These are phyloP conservation scores for Phoeniculus purpureus DNA, from an alignment of 2,797 vertebrate species.

Conservation along the genomic window DNA sequence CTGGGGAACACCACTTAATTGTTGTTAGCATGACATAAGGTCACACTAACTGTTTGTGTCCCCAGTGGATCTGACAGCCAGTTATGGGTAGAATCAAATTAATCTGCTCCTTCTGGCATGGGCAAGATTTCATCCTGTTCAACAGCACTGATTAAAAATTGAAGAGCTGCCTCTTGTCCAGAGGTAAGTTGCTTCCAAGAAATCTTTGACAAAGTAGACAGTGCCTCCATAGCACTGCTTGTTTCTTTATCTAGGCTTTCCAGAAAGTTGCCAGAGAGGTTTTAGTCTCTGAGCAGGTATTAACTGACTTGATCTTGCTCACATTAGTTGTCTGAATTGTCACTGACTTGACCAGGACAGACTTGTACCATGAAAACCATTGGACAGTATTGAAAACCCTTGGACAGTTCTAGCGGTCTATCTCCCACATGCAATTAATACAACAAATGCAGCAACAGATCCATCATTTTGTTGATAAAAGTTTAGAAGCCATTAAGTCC, in stretches of 20 bases:
- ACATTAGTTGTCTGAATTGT: background rate
- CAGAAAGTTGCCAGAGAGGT: background rate
- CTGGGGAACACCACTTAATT: too few species aligned
- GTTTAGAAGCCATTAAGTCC: background rate
- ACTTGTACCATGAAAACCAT: background rate
- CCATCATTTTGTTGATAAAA: background rate
- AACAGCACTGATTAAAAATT: fast-evolving
- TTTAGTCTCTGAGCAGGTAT: background rate
- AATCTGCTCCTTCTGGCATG: background rate
- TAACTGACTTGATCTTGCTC: background rate
- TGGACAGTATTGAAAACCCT: background rate
- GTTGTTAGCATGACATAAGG: too few species aligned
- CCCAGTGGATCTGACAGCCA: background rate
- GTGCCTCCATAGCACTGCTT: background rate
- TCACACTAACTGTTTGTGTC: fast-evolving
- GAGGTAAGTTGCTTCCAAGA: background rate
- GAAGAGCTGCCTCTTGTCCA: background rate
- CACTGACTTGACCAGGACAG: background rate
- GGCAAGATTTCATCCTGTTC: background rate
- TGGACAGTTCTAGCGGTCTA: background rate
- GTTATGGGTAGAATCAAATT: background rate
- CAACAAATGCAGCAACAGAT: background rate
- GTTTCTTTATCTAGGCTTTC: background rate
- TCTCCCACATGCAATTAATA: background rate
- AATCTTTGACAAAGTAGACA: background rate